These are phyloP conservation scores for Tauraco hartlaubi DNA, from an alignment of 2,797 vertebrate species.

Conservation along the genomic window DNA sequence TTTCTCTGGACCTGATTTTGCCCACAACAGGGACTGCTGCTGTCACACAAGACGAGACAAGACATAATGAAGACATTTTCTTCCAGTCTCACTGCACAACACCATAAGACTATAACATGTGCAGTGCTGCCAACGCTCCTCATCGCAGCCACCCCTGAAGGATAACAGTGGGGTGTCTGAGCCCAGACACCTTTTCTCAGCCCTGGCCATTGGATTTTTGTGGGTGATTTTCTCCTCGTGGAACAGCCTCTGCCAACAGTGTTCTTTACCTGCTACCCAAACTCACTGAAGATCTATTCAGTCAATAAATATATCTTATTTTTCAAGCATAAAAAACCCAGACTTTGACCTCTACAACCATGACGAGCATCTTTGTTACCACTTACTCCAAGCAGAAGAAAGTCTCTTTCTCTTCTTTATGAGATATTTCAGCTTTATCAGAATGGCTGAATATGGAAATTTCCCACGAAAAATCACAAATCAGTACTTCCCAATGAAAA, in stretches of 20 bases:
- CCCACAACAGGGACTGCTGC: neutral
- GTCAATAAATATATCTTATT: neutral
- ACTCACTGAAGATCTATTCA: neutral
- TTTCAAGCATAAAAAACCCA: neutral
- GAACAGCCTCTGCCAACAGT: neutral
- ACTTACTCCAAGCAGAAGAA: neutral
- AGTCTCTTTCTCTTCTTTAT: neutral
- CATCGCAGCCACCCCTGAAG: neutral
- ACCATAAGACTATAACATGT: rapidly evolving
- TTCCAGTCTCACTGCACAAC: neutral
- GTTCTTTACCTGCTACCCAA: neutral
- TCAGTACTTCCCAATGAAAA: neutral
- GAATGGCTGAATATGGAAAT: neutral
- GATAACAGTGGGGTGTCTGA: neutral
- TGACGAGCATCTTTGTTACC: neutral
- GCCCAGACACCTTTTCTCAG: neutral
- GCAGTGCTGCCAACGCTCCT: neutral
- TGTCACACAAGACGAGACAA: neutral
- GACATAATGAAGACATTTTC: neutral
- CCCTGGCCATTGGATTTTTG: neutral
- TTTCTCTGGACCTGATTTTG: neutral
- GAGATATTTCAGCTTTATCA: neutral
- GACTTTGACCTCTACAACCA: neutral
- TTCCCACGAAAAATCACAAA: neutral
- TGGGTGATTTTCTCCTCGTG: neutral